phyloP scores from a whole-genome alignment of 2,797 vertebrate species.

The Bradypus variegatus region DNA sequence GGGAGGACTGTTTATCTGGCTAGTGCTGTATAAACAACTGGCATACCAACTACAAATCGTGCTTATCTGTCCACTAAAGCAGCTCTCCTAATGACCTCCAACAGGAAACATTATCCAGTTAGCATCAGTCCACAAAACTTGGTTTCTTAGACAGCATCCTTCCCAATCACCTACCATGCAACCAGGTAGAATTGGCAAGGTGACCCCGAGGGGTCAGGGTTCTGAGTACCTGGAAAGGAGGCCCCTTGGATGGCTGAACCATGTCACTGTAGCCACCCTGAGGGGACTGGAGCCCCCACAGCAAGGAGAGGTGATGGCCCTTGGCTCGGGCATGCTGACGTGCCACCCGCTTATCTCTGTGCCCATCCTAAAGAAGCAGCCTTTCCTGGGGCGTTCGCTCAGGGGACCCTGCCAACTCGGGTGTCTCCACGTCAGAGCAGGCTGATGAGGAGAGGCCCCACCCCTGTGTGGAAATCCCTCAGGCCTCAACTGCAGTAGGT shows the following conservation, averaged over 20 bases:
- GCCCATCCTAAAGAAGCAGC: constrained; percentile 27
- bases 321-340: background rate
- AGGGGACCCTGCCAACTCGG: constrained; percentile 25
- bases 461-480: background rate
- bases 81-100: constrained; percentile 28
- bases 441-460: background rate
- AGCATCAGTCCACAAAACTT: constrained; percentile 13
- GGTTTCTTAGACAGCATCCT: constrained; percentile 5
- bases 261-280: background rate
- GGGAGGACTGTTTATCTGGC: constrained; percentile 58
- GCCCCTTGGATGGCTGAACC: background rate
- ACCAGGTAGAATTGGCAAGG: background rate
- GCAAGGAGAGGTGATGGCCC: background rate
- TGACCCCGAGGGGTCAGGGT: background rate
- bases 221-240: background rate
- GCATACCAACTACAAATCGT: constrained; percentile 25
- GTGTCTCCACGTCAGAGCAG: background rate
- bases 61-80: constrained; percentile 44
- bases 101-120: constrained; percentile 33
- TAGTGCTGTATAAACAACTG: constrained; percentile 51
- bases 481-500: background rate
- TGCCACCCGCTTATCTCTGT: constrained; percentile 15
- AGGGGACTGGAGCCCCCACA: background rate
- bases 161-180: background rate
- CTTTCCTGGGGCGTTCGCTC: background rate